Evolutionary conservation across 2,113 vertebrate species (phyloP).

Genomic region (Genyomyrus donnyi): DNA sequence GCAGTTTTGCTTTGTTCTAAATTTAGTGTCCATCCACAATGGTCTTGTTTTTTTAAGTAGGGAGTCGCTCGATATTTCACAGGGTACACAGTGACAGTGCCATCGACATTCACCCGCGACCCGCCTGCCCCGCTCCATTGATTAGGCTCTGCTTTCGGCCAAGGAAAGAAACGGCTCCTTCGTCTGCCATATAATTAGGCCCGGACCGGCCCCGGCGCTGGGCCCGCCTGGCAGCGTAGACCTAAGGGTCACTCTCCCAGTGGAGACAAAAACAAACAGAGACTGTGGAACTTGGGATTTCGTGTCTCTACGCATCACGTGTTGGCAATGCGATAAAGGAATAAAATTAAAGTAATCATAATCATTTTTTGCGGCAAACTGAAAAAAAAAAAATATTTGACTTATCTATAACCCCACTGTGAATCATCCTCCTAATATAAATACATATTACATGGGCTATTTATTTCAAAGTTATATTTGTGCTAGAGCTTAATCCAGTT

Average conservation of each 20-base stretch:
- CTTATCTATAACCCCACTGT: neutral
- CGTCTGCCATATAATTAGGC: neutral
- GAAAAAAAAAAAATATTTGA: neutral
- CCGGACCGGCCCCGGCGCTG: neutral
- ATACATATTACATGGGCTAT: neutral
- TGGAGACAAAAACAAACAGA: neutral
- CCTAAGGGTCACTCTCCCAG: neutral
- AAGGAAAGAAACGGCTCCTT: neutral
- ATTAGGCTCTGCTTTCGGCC: neutral
- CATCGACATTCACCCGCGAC: neutral
- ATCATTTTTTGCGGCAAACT: neutral
- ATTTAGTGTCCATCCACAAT: neutral
- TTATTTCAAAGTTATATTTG: neutral
- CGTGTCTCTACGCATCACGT: neutral
- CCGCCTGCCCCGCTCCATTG: neutral
- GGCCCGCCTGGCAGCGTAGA: neutral
- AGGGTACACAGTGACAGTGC: neutral
- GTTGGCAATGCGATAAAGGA: neutral
- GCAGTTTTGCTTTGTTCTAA: neutral
- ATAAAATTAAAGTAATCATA: neutral
- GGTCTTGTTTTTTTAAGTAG: neutral
- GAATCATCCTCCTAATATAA: neutral
- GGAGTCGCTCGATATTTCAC: neutral
- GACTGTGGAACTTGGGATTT: neutral
- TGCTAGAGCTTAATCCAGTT: neutral